Conservation (phyloP, 2,888 invertebrate species). For the Drosophila infuscata region DNA sequence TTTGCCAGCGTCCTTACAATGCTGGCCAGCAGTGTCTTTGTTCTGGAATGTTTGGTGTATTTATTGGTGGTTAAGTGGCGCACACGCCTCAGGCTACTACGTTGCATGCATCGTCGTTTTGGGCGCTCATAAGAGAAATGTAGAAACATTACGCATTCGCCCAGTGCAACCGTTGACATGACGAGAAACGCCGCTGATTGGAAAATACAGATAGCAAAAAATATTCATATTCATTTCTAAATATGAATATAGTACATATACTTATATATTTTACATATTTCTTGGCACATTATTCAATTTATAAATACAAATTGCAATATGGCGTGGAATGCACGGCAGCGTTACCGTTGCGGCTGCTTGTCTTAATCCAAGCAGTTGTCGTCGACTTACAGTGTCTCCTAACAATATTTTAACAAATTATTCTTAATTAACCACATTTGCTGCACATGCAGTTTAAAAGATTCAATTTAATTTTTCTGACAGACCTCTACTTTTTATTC, state of each 20-base stretch:
- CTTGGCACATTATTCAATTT: conserved; percentile 79
- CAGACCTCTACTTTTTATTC: background rate
- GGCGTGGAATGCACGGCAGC: conserved; percentile 73
- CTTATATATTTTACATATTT: conserved; percentile 60
- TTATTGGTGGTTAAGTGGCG: conserved; percentile 51
- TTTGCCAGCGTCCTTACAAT: conserved; percentile 59
- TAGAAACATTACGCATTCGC: conserved; percentile 32
- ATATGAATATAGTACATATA: conserved; percentile 21
- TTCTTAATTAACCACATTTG: background rate
- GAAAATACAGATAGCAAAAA: conserved; percentile 27
- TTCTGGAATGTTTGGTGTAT: conserved; percentile 62
- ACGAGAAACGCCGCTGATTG: conserved; percentile 21
- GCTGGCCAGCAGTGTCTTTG: conserved; percentile 58
- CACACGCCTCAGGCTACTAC: conserved; percentile 60
- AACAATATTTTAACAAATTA: background rate
- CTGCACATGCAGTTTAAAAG: background rate
- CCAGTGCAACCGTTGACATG: conserved; percentile 19
- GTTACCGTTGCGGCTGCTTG: conserved; percentile 69
- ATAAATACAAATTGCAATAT: conserved; percentile 75
- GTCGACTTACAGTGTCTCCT: conserved; percentile 40
- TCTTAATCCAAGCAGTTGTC: conserved; percentile 69
- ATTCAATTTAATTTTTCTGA: background rate
- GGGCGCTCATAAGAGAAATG: conserved; percentile 6
- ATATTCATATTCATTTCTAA: conserved; percentile 40
- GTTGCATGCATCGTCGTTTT: conserved; percentile 65